These are phyloP conservation scores for Anabas testudineus DNA, from an alignment of 2,797 vertebrate genomes.

Conservation along the genomic window DNA sequence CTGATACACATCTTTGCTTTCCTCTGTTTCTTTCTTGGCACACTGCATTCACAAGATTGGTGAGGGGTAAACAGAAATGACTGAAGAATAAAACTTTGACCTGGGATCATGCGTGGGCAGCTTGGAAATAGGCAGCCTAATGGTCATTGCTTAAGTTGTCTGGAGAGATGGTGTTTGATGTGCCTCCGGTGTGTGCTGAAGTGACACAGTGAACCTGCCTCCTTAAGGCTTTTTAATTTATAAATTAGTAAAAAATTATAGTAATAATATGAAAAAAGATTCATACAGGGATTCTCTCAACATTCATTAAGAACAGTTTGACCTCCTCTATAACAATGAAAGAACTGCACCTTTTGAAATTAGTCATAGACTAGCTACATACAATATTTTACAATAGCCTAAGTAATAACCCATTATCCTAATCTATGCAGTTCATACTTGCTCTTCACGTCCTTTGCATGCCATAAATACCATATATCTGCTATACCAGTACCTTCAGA, in stretches of 20 bases:
- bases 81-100: slow-evolving; percentile 16
- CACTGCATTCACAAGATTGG: neutral
- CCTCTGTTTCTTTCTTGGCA: neutral
- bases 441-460: slow-evolving; percentile 7
- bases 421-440: neutral
- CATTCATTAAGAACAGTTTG: no score
- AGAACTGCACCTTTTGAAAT: neutral
- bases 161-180: slow-evolving; percentile 1
- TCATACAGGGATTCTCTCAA: neutral
- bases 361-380: neutral
- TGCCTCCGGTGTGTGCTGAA: slow-evolving; percentile 10
- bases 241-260: neutral
- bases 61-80: slow-evolving; percentile 13
- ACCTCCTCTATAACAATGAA: neutral
- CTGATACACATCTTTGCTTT: neutral
- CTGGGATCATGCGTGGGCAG: slow-evolving; percentile 6
- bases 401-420: no score
- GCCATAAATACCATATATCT: slow-evolving; percentile 2
- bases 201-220: slow-evolving; percentile 43
- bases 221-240: slow-evolving; percentile 33
- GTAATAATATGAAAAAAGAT: neutral
- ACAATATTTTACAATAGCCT: no score
- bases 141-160: slow-evolving; percentile 11
- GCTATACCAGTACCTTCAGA: neutral
- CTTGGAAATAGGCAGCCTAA: neutral